phyloP scores from a whole-genome alignment of 2,888 invertebrate genomes.

The Oscheius sp. region DNA sequence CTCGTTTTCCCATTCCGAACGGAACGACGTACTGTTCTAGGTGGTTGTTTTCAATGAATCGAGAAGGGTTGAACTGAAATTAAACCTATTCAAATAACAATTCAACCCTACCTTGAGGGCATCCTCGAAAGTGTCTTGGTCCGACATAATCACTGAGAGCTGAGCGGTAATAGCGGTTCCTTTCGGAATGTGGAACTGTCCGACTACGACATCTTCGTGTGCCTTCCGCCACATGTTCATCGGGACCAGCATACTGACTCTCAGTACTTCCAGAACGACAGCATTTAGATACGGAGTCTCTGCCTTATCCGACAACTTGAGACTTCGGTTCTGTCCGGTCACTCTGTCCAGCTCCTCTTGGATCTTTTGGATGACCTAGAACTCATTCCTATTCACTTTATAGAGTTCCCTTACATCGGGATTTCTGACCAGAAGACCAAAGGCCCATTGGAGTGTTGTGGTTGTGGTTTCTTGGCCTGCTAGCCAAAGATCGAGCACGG shows the following conservation, averaged over 20 bases:
- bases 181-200: constrained; percentile 19
- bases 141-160: constrained; percentile 3
- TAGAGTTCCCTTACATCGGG: constrained; percentile 36
- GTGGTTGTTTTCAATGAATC: neutral
- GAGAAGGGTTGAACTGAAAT: constrained; percentile 19
- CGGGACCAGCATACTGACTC: neutral
- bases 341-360: constrained; percentile 41
- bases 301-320: constrained; percentile 39
- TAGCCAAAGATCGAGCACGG: constrained; percentile 53
- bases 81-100: neutral
- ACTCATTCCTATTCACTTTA: neutral
- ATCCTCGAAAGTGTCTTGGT: constrained; percentile 1
- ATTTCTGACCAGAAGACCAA: constrained; percentile 43
- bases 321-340: constrained; percentile 28
- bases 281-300: constrained; percentile 48
- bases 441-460: constrained; percentile 53
- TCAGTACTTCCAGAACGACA: neutral
- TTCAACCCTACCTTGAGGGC: neutral
- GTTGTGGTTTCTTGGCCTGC: constrained; percentile 61
- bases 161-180: constrained; percentile 23
- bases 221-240: constrained; percentile 16
- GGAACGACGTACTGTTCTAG: constrained; percentile 18
- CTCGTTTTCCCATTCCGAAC: constrained; percentile 30
- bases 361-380: constrained; percentile 32
- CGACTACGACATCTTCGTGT: neutral